Base-by-base conservation (phyloP, 2,888 invertebrate genomes). In the Xestia xanthographa region DNA sequence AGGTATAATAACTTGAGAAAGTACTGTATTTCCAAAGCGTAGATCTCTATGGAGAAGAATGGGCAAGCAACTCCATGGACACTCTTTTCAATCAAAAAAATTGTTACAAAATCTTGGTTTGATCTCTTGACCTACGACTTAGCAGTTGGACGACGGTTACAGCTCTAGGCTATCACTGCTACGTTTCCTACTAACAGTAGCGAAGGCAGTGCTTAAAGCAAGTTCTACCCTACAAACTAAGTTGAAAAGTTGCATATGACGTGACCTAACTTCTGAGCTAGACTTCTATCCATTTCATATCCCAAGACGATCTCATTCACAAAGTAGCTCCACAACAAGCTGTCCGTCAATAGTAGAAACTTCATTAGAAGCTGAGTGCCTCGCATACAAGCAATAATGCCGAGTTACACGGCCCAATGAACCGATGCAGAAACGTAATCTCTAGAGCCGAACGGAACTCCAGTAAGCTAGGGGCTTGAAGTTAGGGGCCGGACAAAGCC, bases 381-480 rank as follows among this genome's bases (percentile, higher is more conserved):
- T 29, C 29, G 29, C 48, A 43, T 43, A n/a, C 53, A 76, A n/a
- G 41, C 62, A 76, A 62, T 41, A 50, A 34, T 71, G 53, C 22
- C 41, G 38, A 50, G 38, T 50, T 73, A 29, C 11, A n/a, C 38
- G 60, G n/a, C 14, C 29, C 17, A 74, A 50, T 26, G n/a, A 53
- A 53, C 62, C 43, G 8, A 41, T 34, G 62, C 41, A 34, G 17
- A 14, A 48, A 48, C n/a, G 48, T 79, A 50, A 71, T 71, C 50
- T 58, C 26, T 53, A 29, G n/a, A 50, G 34, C 22, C 20, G 43
- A n/a, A 26, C 14, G 26, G n/a, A 45, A 38, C 20, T 53, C 12
- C 43, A n/a, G 38, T 66, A 66, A 45, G 60, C 43, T 20, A 50
- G 45, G 26, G n/a, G 75, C 48, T n/a, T 43, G 26, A 4, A 6